Evolutionary conservation across 2,888 invertebrate species (phyloP), one percentile per base, ranked within the genome.

Genomic region (Argyresthia goedartella): DNA sequence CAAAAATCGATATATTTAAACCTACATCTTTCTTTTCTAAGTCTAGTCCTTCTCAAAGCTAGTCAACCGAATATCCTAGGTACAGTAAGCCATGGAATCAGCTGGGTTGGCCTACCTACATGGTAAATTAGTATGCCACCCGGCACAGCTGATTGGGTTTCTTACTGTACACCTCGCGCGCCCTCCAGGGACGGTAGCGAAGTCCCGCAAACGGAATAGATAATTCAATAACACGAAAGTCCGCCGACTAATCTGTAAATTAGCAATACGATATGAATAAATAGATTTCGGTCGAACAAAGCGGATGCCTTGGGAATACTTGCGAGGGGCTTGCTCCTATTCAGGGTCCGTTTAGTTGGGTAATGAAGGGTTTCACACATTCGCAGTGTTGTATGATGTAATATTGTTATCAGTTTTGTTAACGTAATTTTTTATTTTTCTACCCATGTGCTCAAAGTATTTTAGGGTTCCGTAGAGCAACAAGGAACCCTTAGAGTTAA

Each of bases 231-330:
- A 84, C 69, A 64, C 65, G 80, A 80, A 81, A 85, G 84, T n/a
- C 81, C 79, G 69, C 67, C 69, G 67, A 64, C 76, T 84, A 81
- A 86, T 82, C 76, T 72, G 64, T 54, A 80, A 82, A 86, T 86
- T 86, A 86, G 86, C 85, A 85, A 86, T 85, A 84, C 81, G 85
- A 86, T 86, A 85, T 81, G 69, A 79, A 77, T 81, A 81, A 81
- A 81, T 81, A 81, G 79, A 80, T 81, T 81, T 80, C 66, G 79
- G 77, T 72, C 60, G 69, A 69, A 74, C 74, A 74, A 78, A 78
- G 76, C 75, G 67, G 68, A 68, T 67, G 73, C 60, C 78, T 56
- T 60, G 79, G 80, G 55, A 51, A 51, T 48, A 35, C 36, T 48
- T 50, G 25, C 25, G 25, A 25, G 25, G 25, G 25, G 25, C 25